phyloP scores from a whole-genome alignment of 2,113 vertebrate species.

The Cololabis saira region DNA sequence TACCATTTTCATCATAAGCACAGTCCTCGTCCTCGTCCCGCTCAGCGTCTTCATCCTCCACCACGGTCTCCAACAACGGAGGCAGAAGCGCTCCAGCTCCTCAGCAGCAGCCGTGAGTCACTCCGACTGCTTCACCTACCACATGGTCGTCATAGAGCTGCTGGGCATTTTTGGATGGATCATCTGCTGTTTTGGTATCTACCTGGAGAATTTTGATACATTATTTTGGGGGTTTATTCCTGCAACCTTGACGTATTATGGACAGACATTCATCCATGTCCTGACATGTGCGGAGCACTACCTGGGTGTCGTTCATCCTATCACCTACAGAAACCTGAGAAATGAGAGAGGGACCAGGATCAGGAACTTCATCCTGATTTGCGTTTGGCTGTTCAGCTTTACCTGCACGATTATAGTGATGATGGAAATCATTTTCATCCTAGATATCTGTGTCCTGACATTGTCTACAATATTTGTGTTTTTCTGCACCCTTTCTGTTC shows the following conservation, averaged over 20 bases:
- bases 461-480: not conserved
- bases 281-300: constrained; percentile 14
- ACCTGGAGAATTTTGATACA: not conserved
- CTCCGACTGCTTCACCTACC: too few species aligned
- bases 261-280: not conserved
- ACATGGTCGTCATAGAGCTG: not conserved
- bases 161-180: not conserved
- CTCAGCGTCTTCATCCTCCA: constrained; percentile 2
- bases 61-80: too few species aligned
- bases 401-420: too few species aligned
- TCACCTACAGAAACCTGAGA: constrained; percentile 7
- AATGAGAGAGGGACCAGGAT: not conserved
- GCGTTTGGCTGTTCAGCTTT: constrained; percentile 3
- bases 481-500: constrained; percentile 4
- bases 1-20: not conserved
- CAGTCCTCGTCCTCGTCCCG: constrained; percentile 1
- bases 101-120: too few species aligned
- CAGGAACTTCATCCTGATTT: constrained; percentile 1
- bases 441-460: not conserved
- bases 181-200: not conserved
- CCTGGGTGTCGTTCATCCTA: not conserved
- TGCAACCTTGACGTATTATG: not conserved
- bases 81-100: too few species aligned
- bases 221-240: rapidly evolving
- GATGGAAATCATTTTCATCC: not conserved